phyloP scores from a whole-genome alignment of 1,140 invertebrate genomes.

The Himalopsyche phryganea region DNA sequence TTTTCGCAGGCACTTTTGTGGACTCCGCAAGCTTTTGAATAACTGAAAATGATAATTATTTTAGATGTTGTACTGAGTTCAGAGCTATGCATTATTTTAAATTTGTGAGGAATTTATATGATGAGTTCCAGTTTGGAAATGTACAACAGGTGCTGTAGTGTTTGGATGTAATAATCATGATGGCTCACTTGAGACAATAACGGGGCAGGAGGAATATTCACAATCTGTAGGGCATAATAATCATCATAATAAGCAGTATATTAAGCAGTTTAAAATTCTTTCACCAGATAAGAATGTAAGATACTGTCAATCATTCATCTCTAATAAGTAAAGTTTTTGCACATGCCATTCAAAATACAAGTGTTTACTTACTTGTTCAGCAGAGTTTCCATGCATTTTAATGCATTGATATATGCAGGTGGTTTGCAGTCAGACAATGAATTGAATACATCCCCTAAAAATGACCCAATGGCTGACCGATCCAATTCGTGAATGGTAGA shows the following conservation, averaged over 20 bases:
- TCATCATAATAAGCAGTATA: too few species aligned
- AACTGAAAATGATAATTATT: conserved; percentile 14
- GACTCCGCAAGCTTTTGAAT: conserved; percentile 19
- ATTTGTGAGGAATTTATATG: not conserved
- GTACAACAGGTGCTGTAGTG: not conserved
- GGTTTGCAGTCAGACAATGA: conserved; percentile 5
- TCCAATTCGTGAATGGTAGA: conserved; percentile 25
- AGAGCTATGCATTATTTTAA: not conserved
- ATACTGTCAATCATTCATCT: too few species aligned
- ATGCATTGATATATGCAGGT: conserved; percentile 4
- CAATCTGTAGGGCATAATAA: too few species aligned
- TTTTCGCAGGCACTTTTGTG: conserved; percentile 23
- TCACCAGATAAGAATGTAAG: too few species aligned
- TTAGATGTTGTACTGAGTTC: not conserved
- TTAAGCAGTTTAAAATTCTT: too few species aligned
- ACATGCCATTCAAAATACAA: too few species aligned
- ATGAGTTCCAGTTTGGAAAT: not conserved
- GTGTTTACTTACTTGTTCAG: conserved; percentile 17
- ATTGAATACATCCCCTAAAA: conserved; percentile 11
- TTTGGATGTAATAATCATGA: not conserved
- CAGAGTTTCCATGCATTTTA: conserved; percentile 22
- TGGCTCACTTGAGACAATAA: not conserved
- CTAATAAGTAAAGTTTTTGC: too few species aligned
- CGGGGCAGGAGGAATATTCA: too few species aligned
- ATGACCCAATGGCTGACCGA: conserved; percentile 5